Evolutionary conservation across 2,888 invertebrate genomes (phyloP), one percentile per base, ranked within the genome.

Genomic region (Tetropium fuscum): DNA sequence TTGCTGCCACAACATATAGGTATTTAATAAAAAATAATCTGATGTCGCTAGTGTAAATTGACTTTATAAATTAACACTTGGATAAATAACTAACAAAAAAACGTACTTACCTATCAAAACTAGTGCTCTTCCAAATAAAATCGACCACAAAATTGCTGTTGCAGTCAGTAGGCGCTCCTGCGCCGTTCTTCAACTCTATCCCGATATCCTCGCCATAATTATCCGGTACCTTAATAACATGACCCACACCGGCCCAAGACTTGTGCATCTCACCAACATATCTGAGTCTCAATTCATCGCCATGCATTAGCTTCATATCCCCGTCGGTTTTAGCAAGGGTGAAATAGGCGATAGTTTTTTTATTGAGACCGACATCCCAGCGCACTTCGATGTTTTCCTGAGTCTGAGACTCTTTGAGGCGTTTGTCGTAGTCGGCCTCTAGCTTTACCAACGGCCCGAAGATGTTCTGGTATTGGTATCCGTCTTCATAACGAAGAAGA

Each of bases 111-210:
- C 94, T 89, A 82, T 98, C 98, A 81, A 98, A 98, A 18, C 96
- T 96, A 0, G 98, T 98, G 67, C 97, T 96, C 81, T 98, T 98
- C 98, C 98, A 98, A 47, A 98, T 98, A 81, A 98, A 99, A 82
- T 99, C 98, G 2, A 98, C 96, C 0, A 96, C 95, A 82, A 98
- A 99, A 83, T 96, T 97, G 69, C 94, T 94, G 44, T 93, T 93
- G 81, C 95, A 95, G 71, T 98, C 97, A 0, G 92, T 90, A 0
- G 98, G 98, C 0, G 97, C 96, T 15, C 94, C 95, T 1, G 91
- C 89, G 69, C 92, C 94, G 69, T 91, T 92, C 78, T 98, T 98
- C 77, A 99, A 83, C 79, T 99, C 99, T 27, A 99, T 90, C 0
- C 98, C 98, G 10, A 99, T 95, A 80, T 99, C 99, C 78, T 99